Evolutionary conservation across 2,888 invertebrate genomes (phyloP).

Genomic region (Drosophila fulvimacula): DNA sequence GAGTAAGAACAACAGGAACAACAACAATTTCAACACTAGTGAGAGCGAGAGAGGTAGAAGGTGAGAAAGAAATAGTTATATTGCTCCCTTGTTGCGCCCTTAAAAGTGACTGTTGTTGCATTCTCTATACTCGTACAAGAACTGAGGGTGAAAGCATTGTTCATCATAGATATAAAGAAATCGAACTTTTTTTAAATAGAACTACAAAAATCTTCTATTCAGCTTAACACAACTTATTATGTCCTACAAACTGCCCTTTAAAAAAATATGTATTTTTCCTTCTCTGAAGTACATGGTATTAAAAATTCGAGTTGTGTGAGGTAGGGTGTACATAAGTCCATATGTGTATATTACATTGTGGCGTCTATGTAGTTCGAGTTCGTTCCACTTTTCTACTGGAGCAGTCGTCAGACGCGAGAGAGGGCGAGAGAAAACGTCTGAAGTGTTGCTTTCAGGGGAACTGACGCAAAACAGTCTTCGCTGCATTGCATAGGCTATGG

Average conservation of each 20-base stretch:
- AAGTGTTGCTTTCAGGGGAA: slow-evolving; percentile 48
- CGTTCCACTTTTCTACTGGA: slow-evolving; percentile 66
- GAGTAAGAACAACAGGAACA: slow-evolving; percentile 12
- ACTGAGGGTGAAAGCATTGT: not conserved
- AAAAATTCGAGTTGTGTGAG: slow-evolving; percentile 4
- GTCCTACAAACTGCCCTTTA: not conserved
- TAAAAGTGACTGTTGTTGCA: slow-evolving; percentile 54
- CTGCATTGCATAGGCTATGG: slow-evolving; percentile 1
- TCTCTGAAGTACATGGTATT: slow-evolving; percentile 15
- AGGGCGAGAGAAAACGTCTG: slow-evolving; percentile 32
- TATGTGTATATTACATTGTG: slow-evolving; percentile 6
- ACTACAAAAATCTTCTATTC: not conserved
- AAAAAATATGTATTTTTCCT: not conserved
- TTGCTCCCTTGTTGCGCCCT: slow-evolving; percentile 47
- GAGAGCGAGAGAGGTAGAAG: slow-evolving; percentile 1
- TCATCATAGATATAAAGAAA: no score
- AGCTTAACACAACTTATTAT: not conserved
- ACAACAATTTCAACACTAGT: slow-evolving; percentile 59
- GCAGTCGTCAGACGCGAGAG: slow-evolving; percentile 10
- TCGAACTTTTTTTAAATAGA: not conserved
- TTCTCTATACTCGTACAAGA: not conserved
- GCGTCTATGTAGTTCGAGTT: slow-evolving; percentile 36
- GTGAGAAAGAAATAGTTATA: slow-evolving; percentile 8
- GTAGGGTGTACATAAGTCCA: not conserved
- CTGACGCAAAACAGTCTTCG: slow-evolving; percentile 3